These are phyloP conservation scores for Dromas ardeola DNA, from an alignment of 2,113 vertebrate genomes.

Conservation along the genomic window DNA sequence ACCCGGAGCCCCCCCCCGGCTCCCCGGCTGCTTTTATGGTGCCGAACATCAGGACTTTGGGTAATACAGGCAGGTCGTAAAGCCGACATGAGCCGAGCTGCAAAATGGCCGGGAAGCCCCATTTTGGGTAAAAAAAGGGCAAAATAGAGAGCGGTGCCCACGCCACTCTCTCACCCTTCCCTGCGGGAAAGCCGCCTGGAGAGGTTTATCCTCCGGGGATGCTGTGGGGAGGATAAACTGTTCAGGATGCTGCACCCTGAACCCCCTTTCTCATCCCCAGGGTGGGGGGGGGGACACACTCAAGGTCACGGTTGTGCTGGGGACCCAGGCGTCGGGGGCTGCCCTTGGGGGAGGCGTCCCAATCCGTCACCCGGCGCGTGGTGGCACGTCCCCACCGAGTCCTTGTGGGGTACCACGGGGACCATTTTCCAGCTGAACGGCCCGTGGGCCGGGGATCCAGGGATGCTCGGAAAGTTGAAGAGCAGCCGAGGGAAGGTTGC, in stretches of 20 bases:
- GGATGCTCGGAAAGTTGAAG: not conserved
- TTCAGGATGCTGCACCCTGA: rapidly evolving
- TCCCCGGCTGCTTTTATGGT: rapidly evolving
- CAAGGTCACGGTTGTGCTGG: not conserved
- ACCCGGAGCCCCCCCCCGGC: not conserved
- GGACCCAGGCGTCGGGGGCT: not conserved
- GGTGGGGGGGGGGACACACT: not conserved
- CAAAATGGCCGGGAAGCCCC: not conserved
- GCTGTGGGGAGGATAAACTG: no score
- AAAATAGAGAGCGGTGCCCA: not conserved
- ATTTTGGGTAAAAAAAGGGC: not conserved
- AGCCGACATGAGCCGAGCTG: not conserved
- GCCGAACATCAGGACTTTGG: not conserved
- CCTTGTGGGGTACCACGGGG: not conserved
- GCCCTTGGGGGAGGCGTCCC: not conserved
- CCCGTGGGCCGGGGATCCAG: not conserved
- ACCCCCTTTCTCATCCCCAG: not conserved
- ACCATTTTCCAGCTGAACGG: not conserved
- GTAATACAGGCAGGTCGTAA: not conserved
- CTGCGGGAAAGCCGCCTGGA: not conserved
- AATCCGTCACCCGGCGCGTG: rapidly evolving
- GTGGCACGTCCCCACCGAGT: not conserved
- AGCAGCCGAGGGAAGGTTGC: conserved; percentile 33
- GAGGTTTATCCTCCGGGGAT: not conserved
- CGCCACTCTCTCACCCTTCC: not conserved